Evolutionary conservation across 1,140 invertebrate species (phyloP), one percentile per base, ranked within the genome.

Genomic region (Drosophila nasuta): DNA sequence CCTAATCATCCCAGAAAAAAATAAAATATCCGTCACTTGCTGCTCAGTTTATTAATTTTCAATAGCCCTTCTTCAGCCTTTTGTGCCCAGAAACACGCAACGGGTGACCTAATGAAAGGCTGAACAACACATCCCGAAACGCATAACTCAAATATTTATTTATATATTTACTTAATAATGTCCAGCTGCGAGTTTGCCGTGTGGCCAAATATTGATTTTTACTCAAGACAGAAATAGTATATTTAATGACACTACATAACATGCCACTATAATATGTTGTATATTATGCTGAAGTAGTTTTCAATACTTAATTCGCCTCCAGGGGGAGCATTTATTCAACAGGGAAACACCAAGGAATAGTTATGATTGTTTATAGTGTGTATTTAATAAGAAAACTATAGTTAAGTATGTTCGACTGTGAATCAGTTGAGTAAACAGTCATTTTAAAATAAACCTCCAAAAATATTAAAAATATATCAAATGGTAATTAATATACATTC

Each of bases 21-120:
- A 25, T 4, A 25, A 54, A 57, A 38, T 38, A 56, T 38, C 57
- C 69, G 30, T 45, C 46, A 71, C 28, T 63, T 74, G 64, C 13
- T 17, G n/a, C 41, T 54, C n/a, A 25, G 38, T 49, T 75, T 78
- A 78, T 78, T 75, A 78, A 78, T 78, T 75, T 78, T 78, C 60
- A 76, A 76, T 70, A 58, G 33, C 20, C 41, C 35, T 35, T 35
- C 28, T 41, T 48, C 5, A 48, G 30, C 56, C 2, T 4, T 25
- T 25, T 25, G 20, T 25, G 15, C n/a, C 35, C 10, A 3, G 8
- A 10, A 46, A 17, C 77, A 76, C 67, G 59, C 67, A 59, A 77
- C 35, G 30, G 38, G 28, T 46, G 25, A 65, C 43, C 62, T 49
- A 72, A 51, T 35, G 8, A 46, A 43, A 15, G 58, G 48, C 41